These are phyloP conservation scores for Drosophila quadrilineata DNA, from an alignment of 1,140 invertebrate species.

Conservation along the genomic window DNA sequence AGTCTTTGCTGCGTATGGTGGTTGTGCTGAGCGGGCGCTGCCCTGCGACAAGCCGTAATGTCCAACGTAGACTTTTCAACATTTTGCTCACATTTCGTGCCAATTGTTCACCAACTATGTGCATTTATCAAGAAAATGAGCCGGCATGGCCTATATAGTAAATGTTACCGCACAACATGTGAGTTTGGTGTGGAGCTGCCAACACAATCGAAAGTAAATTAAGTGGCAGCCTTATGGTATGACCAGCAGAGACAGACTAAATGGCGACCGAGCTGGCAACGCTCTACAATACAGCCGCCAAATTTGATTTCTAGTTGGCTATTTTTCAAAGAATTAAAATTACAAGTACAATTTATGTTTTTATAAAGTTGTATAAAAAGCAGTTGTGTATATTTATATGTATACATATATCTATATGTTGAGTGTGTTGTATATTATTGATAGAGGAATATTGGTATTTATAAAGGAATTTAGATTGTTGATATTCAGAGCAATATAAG, in stretches of 20 bases:
- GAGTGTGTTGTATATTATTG: no score
- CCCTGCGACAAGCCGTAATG: neutral
- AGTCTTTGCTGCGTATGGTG: conserved; percentile 6
- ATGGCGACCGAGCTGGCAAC: neutral
- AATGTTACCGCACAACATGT: conserved; percentile 47
- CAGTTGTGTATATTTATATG: conserved; percentile 25
- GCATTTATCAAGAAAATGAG: neutral
- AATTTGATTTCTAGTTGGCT: neutral
- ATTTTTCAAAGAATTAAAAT: neutral
- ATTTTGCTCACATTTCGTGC: conserved; percentile 21
- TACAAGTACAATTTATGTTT: conserved; percentile 4
- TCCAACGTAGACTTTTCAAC: conserved; percentile 23
- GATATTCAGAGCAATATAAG: conserved; percentile 25
- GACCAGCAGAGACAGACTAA: neutral
- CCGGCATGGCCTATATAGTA: conserved; percentile 29
- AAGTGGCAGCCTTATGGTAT: neutral
- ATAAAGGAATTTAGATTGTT: conserved; percentile 36
- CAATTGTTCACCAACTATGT: no score
- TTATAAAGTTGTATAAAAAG: conserved; percentile 42
- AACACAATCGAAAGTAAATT: neutral
- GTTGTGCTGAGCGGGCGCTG: conserved; percentile 11
- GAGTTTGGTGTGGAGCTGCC: conserved; percentile 8
- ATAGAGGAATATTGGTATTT: conserved; percentile 28
- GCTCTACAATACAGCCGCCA: neutral
- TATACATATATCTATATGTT: no score